Base-by-base conservation (phyloP, 2,797 vertebrate genomes). In the Xyrichtys novacula region DNA sequence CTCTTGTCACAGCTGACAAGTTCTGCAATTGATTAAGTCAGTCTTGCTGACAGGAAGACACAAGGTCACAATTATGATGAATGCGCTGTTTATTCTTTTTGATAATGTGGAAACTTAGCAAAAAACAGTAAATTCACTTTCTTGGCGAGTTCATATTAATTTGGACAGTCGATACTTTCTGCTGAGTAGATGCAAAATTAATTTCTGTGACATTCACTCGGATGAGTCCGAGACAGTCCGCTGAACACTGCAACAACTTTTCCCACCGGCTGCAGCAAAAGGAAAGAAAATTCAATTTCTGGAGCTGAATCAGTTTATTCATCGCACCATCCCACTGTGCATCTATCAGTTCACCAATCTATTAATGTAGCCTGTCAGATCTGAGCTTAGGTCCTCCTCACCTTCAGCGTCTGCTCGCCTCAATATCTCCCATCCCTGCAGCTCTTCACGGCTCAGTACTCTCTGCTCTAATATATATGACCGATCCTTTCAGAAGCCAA, bases 41-140 rank as follows among this genome's bases (percentile, higher is more conserved):
- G 81, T 88, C 79, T 81, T 68, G 57, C 56, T 79, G 89, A 89
- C 85, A 85, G 76, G 67, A 83, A 85, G 79, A 85, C 83, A 71
- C 77, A 78, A 82, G 83, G 86, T 92, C 88, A 90, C 81, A 88
- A 90, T 92, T 91, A 90, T 88, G 84, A 90, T 81, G 81, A 89
- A 87, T 86, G 73, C 75, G 68, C 73, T 57, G 63, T 83, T 84
- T 78, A 86, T 86, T 86, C 59, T 79, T 83, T 84, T 73, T 79
- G 43, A 59, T 81, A 65, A 79, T 34, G 49, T 25, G 28, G 15
- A 57, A 42, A 43, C 34, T 59, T n/a, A 0, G 14, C 7, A 17
- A 15, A 52, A 48, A 29, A 7, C n/a, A 12, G 17, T 49, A 15
- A 25, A 38, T 36, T n/a, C 19, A 54, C 61, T 38, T 43, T 69